Conservation (phyloP, 2,113 vertebrate species). For the Hydrochoerus hydrochaeris region DNA sequence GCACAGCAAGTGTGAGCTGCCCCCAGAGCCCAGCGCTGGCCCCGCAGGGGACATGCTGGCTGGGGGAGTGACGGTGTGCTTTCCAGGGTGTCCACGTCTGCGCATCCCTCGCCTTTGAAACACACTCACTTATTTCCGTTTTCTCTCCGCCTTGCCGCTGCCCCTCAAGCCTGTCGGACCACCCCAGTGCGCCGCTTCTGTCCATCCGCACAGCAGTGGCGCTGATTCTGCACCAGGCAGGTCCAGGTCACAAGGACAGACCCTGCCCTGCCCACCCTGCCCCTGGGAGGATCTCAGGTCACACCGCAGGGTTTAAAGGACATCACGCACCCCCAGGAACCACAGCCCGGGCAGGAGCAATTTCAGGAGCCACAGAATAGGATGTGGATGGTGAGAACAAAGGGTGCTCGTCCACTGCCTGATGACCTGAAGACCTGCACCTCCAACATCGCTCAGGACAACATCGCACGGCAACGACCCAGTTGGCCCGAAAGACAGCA, state of each 20-base stretch:
- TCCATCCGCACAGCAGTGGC: neutral
- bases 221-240: neutral
- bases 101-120: constrained; percentile 49
- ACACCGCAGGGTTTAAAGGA: neutral
- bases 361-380: neutral
- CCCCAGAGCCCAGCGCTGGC: neutral
- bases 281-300: neutral
- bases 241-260: neutral
- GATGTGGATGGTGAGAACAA: neutral
- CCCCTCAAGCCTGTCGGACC: neutral
- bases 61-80: neutral
- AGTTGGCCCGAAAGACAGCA: neutral
- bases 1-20: neutral
- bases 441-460: neutral
- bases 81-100: neutral
- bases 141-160: neutral
- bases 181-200: neutral
- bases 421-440: neutral
- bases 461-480: neutral
- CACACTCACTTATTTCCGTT: neutral
- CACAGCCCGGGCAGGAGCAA: neutral
- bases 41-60: neutral
- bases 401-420: neutral
- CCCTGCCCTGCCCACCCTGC: fast-evolving
- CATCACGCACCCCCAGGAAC: neutral